These are phyloP conservation scores for Agelaius phoeniceus DNA, from an alignment of 2,113 vertebrate species.

Conservation along the genomic window DNA sequence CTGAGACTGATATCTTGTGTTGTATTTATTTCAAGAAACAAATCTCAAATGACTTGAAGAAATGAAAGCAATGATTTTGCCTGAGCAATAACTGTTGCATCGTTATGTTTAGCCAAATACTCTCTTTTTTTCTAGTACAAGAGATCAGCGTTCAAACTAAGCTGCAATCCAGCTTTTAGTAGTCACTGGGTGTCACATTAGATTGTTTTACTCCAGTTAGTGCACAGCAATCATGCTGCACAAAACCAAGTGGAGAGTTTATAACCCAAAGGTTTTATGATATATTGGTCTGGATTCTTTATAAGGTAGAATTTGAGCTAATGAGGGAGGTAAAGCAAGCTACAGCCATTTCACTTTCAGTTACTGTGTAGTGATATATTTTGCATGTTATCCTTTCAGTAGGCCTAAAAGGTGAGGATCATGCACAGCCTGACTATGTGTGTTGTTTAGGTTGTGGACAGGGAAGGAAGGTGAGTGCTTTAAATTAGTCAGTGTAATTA, in stretches of 20 bases:
- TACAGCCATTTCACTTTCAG: background rate
- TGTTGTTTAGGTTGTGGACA: background rate
- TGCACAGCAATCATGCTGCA: background rate
- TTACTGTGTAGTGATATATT: background rate
- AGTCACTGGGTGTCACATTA: slow-evolving; percentile 48
- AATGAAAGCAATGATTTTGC: slow-evolving; percentile 68
- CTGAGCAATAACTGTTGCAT: slow-evolving; percentile 65
- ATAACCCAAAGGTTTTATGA: background rate
- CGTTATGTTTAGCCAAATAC: slow-evolving; percentile 65
- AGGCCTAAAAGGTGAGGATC: background rate
- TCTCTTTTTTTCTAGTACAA: slow-evolving; percentile 53
- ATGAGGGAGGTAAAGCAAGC: background rate
- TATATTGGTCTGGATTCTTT: background rate
- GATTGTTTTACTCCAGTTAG: slow-evolving; percentile 30
- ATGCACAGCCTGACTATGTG: background rate
- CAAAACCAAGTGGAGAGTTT: background rate
- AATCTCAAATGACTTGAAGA: slow-evolving; percentile 66
- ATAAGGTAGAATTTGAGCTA: background rate
- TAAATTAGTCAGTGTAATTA: background rate
- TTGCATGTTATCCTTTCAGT: background rate
- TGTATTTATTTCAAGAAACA: slow-evolving; percentile 72
- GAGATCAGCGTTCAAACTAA: slow-evolving; percentile 62
- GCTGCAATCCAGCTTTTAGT: slow-evolving; percentile 59
- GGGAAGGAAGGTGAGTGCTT: background rate
- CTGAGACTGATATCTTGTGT: slow-evolving; percentile 42